These are phyloP conservation scores for Argopecten irradians DNA, from an alignment of 1,140 invertebrate genomes.

Conservation along the genomic window DNA sequence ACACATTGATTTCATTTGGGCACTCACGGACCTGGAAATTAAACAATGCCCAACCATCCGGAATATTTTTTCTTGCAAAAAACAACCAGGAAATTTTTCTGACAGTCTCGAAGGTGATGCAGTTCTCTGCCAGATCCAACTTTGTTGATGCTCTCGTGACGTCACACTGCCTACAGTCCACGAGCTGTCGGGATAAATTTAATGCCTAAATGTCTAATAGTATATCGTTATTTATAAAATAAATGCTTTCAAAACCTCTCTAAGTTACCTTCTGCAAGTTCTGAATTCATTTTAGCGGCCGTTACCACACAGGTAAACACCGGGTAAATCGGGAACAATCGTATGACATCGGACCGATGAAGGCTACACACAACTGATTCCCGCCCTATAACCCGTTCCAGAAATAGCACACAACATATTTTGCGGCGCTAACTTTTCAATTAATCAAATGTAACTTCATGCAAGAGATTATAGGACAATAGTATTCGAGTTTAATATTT, in stretches of 20 bases:
- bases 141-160: constrained; percentile 56
- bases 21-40: constrained; percentile 14
- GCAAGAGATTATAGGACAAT: too few species aligned
- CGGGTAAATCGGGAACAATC: constrained; percentile 36
- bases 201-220: background rate
- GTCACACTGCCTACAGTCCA: constrained; percentile 49
- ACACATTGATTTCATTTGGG: background rate
- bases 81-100: background rate
- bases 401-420: constrained; percentile 13
- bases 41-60: constrained; percentile 14
- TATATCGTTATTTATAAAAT: background rate
- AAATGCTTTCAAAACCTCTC: background rate
- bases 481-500: too few species aligned
- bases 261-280: constrained; percentile 9
- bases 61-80: constrained; percentile 15
- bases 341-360: constrained; percentile 42
- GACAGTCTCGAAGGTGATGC: constrained; percentile 41
- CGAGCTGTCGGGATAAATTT: constrained; percentile 32
- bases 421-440: constrained; percentile 9
- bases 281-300: constrained; percentile 26
- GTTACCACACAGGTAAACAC: constrained; percentile 48
- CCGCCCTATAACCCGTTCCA: constrained; percentile 53
- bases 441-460: background rate
- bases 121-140: constrained; percentile 40
- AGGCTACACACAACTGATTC: constrained; percentile 45